Conservation (phyloP, 2,113 vertebrate genomes). For the Microtus ochrogaster region DNA sequence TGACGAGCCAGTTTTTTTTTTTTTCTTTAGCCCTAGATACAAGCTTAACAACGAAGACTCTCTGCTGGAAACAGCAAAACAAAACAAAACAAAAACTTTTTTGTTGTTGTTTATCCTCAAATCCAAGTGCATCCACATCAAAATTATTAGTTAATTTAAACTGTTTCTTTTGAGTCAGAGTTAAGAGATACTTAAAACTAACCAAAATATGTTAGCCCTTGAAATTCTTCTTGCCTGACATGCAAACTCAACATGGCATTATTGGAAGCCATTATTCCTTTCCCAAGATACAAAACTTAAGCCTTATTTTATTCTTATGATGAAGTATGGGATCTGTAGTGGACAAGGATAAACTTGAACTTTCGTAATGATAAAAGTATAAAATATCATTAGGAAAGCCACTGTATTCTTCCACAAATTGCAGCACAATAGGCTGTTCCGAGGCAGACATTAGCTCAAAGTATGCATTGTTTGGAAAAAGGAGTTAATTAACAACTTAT, state of each 20-base stretch:
- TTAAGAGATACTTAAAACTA: not conserved
- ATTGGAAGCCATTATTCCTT: constrained; percentile 76
- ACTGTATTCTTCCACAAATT: constrained; percentile 63
- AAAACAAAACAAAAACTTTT: not conserved
- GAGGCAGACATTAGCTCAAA: constrained; percentile 91
- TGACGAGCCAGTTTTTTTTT: not conserved
- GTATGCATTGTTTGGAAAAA: constrained; percentile 89
- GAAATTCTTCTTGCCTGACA: constrained; percentile 66
- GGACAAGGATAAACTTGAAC: constrained; percentile 58
- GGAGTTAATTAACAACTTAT: constrained; percentile 98
- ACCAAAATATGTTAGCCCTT: constrained; percentile 69
- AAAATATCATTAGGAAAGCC: constrained; percentile 79
- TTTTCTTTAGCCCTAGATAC: not conserved
- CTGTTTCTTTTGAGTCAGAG: not conserved
- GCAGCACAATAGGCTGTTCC: constrained; percentile 84
- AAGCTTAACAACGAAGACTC: not conserved
- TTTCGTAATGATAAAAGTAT: constrained; percentile 68
- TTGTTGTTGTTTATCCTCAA: not conserved
- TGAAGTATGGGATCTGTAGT: constrained; percentile 52
- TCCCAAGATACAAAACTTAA: constrained; percentile 72
- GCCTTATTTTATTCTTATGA: constrained; percentile 71
- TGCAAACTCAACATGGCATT: constrained; percentile 58
- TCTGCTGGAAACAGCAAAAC: not conserved
- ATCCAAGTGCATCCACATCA: not conserved
- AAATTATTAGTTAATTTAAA: constrained; percentile 42